Percentiles rank a stretch among this genome's conserved stretches.
Evolutionary conservation across 2,888 invertebrate species (phyloP).

Genomic region (Apeira syringaria): DNA sequence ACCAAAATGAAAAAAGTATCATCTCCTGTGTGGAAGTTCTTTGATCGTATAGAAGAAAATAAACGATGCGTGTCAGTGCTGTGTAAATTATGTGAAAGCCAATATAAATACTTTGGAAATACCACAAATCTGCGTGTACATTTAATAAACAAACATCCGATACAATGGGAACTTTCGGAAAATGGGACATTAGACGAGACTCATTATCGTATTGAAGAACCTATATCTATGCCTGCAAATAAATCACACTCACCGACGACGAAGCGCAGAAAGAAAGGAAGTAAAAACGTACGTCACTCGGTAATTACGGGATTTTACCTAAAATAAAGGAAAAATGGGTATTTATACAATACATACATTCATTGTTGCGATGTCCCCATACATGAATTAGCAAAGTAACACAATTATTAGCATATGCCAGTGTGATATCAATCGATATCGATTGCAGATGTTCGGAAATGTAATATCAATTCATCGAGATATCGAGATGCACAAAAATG

Average conservation of each 20-base stretch:
- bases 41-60: constrained; percentile 65
- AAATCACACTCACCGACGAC: constrained; percentile 36
- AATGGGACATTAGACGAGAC: constrained; percentile 61
- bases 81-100: constrained; percentile 75
- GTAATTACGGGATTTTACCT: constrained; percentile 56
- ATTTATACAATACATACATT: constrained; percentile 46
- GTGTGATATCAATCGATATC: no score
- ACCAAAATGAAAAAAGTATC: constrained; percentile 69
- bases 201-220: constrained; percentile 47
- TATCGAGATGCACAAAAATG: no score
- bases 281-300: constrained; percentile 71
- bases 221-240: background rate
- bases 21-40: constrained; percentile 74
- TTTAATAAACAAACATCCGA: constrained; percentile 70
- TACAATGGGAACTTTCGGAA: constrained; percentile 73
- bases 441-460: no score
- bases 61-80: constrained; percentile 65
- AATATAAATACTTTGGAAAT: constrained; percentile 76
- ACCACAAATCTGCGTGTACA: constrained; percentile 73
- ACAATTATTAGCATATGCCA: no score
- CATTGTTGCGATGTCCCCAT: no score
- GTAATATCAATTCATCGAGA: no score
- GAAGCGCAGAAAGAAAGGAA: constrained; percentile 55
- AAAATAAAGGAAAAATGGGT: constrained; percentile 71
- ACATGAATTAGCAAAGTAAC: no score